These are phyloP conservation scores for Sarcophaga rosellei DNA, from an alignment of 2,888 invertebrate species.

Conservation along the genomic window DNA sequence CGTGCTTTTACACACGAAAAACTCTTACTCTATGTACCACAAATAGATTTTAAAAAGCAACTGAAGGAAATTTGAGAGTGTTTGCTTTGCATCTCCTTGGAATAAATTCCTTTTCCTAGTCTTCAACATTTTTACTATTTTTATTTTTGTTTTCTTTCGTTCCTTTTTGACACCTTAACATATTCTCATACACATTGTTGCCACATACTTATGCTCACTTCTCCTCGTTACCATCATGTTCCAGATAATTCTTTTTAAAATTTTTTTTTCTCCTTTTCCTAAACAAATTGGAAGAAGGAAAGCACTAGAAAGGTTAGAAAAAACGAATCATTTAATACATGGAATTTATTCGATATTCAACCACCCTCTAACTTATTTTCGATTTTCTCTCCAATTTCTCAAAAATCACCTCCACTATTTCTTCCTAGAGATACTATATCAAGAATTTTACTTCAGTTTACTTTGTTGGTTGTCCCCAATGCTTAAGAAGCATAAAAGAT, in stretches of 20 bases:
- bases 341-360: slow-evolving; percentile 45
- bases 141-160: neutral
- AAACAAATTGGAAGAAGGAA: too few relatives aligned
- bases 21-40: neutral
- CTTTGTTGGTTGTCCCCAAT: neutral
- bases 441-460: neutral
- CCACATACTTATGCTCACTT: slow-evolving; percentile 23
- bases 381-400: neutral
- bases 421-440: neutral
- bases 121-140: neutral
- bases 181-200: slow-evolving; percentile 55
- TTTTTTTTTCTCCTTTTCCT: neutral
- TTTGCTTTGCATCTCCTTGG: slow-evolving; percentile 11
- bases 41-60: neutral
- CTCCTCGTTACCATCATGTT: neutral
- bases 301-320: too few relatives aligned
- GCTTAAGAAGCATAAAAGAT: slow-evolving; percentile 2
- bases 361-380: neutral
- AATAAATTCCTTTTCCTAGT: slow-evolving; percentile 37
- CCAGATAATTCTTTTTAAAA: neutral
- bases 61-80: neutral
- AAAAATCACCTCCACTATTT: neutral
- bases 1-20: neutral
- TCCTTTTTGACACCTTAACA: slow-evolving; percentile 58
- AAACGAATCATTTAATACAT: slow-evolving; percentile 31